Conservation (phyloP, 2,888 invertebrate genomes). For the Limnephilus auricula region DNA sequence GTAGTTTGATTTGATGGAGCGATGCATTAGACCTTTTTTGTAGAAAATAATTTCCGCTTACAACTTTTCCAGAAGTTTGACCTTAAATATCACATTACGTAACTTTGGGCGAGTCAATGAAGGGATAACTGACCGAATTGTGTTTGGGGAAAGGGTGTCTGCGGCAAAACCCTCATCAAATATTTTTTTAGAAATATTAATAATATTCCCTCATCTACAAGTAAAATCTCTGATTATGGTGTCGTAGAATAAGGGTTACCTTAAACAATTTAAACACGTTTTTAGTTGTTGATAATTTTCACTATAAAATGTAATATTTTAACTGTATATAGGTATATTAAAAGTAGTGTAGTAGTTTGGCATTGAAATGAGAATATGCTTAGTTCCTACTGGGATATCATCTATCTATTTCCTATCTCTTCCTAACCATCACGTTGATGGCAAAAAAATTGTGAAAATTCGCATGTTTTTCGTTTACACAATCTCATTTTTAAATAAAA, state of each 20-base stretch:
- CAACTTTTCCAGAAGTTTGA: background rate
- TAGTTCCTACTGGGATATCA: too few relatives aligned
- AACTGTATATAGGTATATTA: too few relatives aligned
- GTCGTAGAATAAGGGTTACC: background rate
- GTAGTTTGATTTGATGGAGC: background rate
- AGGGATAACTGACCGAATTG: background rate
- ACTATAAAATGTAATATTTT: too few relatives aligned
- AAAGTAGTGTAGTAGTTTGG: too few relatives aligned
- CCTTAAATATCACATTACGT: background rate
- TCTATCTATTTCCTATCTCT: too few relatives aligned
- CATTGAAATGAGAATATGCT: too few relatives aligned
- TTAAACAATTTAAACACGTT: too few relatives aligned
- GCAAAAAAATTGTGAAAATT: too few relatives aligned
- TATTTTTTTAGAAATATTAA: background rate
- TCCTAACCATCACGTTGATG: too few relatives aligned
- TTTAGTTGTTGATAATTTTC: too few relatives aligned
- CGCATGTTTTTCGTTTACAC: too few relatives aligned
- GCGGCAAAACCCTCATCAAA: background rate
- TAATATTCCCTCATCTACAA: background rate
- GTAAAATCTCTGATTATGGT: background rate
- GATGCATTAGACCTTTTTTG: background rate
- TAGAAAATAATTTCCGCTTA: background rate
- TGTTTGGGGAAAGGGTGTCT: background rate
- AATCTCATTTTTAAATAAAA: too few relatives aligned
- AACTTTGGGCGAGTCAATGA: background rate